Conservation (phyloP, 2,797 vertebrate species). For the Sandelia bainsii region DNA sequence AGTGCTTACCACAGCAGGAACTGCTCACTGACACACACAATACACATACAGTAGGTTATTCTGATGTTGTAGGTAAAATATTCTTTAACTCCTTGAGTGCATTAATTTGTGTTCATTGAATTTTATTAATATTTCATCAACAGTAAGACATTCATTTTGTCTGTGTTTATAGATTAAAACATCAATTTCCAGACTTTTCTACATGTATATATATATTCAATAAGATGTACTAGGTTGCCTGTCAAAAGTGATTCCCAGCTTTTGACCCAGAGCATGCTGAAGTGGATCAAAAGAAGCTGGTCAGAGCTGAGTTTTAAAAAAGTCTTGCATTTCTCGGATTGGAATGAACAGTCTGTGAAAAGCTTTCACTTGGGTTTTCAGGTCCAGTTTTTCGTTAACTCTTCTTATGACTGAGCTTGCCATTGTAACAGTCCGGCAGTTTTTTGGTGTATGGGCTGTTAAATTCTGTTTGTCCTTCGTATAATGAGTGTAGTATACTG, state of each 20-base stretch:
- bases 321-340: neutral
- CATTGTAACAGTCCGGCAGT: neutral
- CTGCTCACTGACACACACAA: conserved; percentile 12
- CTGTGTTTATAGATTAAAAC: conserved; percentile 12
- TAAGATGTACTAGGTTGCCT: conserved; percentile 3
- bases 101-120: neutral
- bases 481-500: neutral
- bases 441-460: neutral
- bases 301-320: conserved; percentile 19
- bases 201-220: neutral
- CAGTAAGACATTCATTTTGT: conserved; percentile 14
- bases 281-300: conserved; percentile 43
- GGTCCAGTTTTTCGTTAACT: conserved; percentile 29
- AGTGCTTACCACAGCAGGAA: conserved; percentile 56
- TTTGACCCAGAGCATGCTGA: conserved; percentile 9
- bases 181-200: neutral
- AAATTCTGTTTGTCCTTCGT: conserved; percentile 3
- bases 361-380: conserved; percentile 16
- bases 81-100: conserved; percentile 1
- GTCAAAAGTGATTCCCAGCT: conserved; percentile 14
- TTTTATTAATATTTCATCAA: neutral
- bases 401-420: conserved; percentile 9
- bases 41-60: neutral
- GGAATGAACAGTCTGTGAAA: conserved; percentile 40
- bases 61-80: neutral